phyloP scores from a whole-genome alignment of 2,113 vertebrate genomes.

The Archilochus colubris region DNA sequence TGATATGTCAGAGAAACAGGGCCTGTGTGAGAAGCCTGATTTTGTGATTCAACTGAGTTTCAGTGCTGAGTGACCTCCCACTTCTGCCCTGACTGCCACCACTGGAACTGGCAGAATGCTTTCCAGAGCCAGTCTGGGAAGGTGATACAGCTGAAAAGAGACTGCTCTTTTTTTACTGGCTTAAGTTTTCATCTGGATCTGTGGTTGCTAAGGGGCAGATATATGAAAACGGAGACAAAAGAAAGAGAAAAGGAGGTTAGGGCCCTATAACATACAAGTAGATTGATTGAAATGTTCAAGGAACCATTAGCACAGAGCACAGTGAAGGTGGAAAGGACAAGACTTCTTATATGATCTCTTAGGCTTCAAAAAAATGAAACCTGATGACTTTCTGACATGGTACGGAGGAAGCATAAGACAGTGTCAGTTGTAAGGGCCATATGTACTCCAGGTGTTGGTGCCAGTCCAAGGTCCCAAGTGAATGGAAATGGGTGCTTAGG shows the following conservation, averaged over 20 bases:
- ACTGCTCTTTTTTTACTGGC: not conserved
- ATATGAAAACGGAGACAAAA: not conserved
- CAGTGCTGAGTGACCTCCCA: not conserved
- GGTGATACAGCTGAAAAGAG: not conserved
- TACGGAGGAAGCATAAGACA: rapidly evolving
- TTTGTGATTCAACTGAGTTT: not conserved
- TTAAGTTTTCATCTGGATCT: not conserved
- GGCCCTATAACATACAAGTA: not conserved
- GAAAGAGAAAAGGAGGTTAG: not conserved
- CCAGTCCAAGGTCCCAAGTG: not conserved
- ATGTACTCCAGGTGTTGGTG: not conserved
- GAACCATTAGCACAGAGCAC: not conserved
- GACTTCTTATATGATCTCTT: not conserved
- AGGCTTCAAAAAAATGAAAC: not conserved
- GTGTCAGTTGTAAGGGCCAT: not conserved
- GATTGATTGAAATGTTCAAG: not conserved
- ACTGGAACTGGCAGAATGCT: not conserved
- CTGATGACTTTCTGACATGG: not conserved
- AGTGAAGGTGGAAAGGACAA: not conserved
- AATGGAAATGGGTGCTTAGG: not conserved
- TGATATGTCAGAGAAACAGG: not conserved
- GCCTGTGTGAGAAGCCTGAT: not conserved
- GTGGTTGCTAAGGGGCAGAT: not conserved
- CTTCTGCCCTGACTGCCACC: not conserved
- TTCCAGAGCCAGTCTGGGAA: not conserved